A percentile compares a stretch with the other conserved stretches of the same genome.
Evolutionary conservation across 2,797 vertebrate genomes (phyloP).

Genomic region (Decapterus maruadsi): DNA sequence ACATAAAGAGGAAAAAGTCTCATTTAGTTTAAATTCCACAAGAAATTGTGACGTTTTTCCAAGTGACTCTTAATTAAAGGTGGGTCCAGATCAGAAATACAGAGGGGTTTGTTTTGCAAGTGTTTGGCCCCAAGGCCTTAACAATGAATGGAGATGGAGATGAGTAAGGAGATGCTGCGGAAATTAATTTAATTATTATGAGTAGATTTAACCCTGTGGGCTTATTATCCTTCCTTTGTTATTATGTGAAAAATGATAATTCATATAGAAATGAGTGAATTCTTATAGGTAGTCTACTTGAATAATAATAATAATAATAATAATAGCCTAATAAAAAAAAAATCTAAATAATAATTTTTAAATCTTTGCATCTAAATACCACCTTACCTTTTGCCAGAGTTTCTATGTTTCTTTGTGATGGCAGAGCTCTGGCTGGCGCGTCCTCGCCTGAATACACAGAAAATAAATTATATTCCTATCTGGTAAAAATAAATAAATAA

Average conservation of each 20-base stretch:
- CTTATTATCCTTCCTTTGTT: neutral
- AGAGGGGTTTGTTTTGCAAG: neutral
- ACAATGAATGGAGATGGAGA: neutral
- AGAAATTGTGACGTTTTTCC: neutral
- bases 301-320: slow-evolving; percentile 8
- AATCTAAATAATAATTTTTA: slow-evolving; percentile 17
- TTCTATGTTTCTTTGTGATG: slow-evolving; percentile 91
- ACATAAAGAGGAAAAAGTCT: neutral
- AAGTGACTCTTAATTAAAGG: slow-evolving; percentile 12
- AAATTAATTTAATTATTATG: neutral
- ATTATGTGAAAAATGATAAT: neutral
- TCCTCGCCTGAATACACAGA: slow-evolving; percentile 87
- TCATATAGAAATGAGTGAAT: neutral
- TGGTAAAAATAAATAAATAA: neutral
- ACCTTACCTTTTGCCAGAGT: slow-evolving; percentile 94
- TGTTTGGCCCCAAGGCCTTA: slow-evolving; percentile 12
- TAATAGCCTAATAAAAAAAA: slow-evolving; percentile 12
- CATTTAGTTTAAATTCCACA: neutral
- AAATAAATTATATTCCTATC: slow-evolving; percentile 27
- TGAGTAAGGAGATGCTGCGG: neutral
- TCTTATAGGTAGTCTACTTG: neutral
- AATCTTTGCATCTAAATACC: neutral
- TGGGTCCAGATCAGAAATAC: neutral
- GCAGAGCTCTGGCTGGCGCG: slow-evolving; percentile 79
- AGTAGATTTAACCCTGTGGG: neutral